Conservation (phyloP, 2,113 vertebrate genomes). For the Noctilio leporinus region DNA sequence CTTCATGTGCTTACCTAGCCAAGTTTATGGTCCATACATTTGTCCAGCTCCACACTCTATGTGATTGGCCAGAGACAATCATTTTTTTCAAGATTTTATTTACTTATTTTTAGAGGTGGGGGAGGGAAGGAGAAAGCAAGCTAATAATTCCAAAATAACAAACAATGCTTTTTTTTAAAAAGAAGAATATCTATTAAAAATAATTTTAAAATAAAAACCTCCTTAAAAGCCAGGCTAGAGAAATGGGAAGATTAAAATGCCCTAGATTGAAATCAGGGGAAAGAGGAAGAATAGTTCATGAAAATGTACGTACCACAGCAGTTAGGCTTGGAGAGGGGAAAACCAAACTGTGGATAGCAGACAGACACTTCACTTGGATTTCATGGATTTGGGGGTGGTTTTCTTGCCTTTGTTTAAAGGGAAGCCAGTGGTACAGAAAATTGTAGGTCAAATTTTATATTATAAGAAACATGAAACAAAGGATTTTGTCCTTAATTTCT, state of each 20-base stretch:
- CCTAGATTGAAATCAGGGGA: neutral
- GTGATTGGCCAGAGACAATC: neutral
- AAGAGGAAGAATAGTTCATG: neutral
- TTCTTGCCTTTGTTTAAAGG: neutral
- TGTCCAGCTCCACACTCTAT: neutral
- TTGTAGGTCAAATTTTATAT: neutral
- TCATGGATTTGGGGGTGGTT: neutral
- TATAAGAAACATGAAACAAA: conserved; percentile 15
- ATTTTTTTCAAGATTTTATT: no score
- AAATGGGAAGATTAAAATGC: neutral
- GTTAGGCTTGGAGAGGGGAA: neutral
- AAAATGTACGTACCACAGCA: neutral
- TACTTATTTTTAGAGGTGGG: no score
- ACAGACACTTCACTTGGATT: neutral
- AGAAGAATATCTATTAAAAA: no score
- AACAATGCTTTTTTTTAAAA: no score
- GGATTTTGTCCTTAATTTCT: conserved; percentile 13
- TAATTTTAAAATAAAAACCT: neutral
- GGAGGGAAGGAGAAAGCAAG: no score
- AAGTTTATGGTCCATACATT: neutral
- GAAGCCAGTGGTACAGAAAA: conserved; percentile 19
- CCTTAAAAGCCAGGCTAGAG: neutral
- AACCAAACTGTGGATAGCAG: neutral
- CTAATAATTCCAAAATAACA: neutral
- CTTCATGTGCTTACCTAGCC: neutral